Conservation (phyloP, 2,888 invertebrate genomes). For the Cosmia pyralina region DNA sequence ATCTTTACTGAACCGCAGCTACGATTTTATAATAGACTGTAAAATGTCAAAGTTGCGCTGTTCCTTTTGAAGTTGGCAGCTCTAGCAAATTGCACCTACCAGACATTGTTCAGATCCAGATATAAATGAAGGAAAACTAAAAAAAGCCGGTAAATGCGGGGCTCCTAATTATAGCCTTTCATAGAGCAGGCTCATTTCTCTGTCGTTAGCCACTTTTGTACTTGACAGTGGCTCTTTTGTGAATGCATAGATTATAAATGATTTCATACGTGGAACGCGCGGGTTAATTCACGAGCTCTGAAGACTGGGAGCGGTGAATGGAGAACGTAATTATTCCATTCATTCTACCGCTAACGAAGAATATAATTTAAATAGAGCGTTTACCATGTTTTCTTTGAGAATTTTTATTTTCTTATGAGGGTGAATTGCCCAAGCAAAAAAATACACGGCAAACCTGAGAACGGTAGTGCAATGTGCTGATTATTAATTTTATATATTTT, state of each 20-base stretch:
- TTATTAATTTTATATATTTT: too few relatives aligned
- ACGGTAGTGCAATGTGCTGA: too few relatives aligned
- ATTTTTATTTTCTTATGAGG: neutral
- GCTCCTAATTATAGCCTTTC: conserved; percentile 59
- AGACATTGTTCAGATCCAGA: conserved; percentile 41
- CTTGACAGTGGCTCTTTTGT: conserved; percentile 53
- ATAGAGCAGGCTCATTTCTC: conserved; percentile 43
- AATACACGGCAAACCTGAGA: too few relatives aligned
- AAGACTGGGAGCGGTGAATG: conserved; percentile 42
- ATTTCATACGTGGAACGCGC: conserved; percentile 47
- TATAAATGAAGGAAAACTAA: conserved; percentile 51
- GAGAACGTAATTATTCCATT: conserved; percentile 48
- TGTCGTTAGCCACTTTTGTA: conserved; percentile 55
- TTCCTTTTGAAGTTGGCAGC: conserved; percentile 39
- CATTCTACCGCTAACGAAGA: conserved; percentile 34
- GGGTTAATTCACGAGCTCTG: conserved; percentile 31
- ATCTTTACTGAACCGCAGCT: conserved; percentile 39
- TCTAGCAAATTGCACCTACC: conserved; percentile 41
- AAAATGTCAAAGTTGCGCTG: conserved; percentile 38
- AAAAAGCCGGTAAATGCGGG: conserved; percentile 45
- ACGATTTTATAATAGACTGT: conserved; percentile 38
- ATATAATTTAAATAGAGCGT: conserved; percentile 31
- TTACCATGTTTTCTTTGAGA: neutral
- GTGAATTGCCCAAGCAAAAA: too few relatives aligned
- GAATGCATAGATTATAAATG: conserved; percentile 55